Base-by-base conservation (phyloP, 2,888 invertebrate genomes). In the Podotricha telesiphe region DNA sequence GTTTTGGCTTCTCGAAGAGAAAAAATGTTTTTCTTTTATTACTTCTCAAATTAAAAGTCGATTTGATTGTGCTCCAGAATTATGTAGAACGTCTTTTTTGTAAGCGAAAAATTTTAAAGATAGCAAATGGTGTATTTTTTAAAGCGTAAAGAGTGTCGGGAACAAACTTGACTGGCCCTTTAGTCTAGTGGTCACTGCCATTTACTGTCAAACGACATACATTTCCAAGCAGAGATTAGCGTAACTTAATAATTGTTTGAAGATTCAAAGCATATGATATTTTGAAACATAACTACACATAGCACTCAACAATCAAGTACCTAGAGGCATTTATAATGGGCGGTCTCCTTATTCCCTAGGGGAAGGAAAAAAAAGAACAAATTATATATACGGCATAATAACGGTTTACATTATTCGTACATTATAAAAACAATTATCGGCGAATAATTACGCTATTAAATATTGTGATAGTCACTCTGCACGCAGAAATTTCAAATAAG, bases 401-500 rank as follows among this genome's bases (percentile, higher is more conserved):
- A n/a, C 13, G 20, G 15, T 51, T 22, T 15, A 51, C 50, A 22
- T 22, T 28, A 51, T 5, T 2, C 20, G 13, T 22, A 51, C 15
- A 28, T 53, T 28, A 28, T 28, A 28, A 53, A 28, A 53, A 1
- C 53, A n/a, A 53, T 53, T n/a, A 53, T 53, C 53, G 22, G 8
- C 8, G n/a, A 28, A n/a, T 28, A 53, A 53, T 53, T 28, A n/a
- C 4, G 28, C 53, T 55, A 61, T 61, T 61, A 48, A n/a, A n/a
- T n/a, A 28, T 66, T 69, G 72, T 51, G 65, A 55, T 65, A 37
- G 56, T 62, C 65, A 45, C 55, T 51, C 62, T 51, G 65, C 56
- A 63, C 65, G 65, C 68, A 73, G 77, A 75, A 76, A 75, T 78
- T 75, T 79, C 78, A 83, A 86, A 89, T 88, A 88, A 88, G 86